These are phyloP conservation scores for Chauna torquata DNA, from an alignment of 2,113 vertebrate genomes.

Conservation along the genomic window DNA sequence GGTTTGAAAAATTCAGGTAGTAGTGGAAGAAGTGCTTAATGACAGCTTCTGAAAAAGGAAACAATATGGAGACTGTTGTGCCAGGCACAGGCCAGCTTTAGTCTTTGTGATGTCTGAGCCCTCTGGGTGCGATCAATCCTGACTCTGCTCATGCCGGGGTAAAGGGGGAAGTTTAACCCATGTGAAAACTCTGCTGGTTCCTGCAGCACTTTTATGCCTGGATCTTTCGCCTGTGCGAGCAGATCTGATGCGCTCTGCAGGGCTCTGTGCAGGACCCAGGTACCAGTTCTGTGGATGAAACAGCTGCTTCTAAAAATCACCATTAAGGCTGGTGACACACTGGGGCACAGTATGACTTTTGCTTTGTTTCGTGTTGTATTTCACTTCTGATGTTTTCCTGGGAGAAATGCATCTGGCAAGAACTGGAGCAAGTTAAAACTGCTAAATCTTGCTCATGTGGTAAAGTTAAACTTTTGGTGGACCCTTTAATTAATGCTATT, in stretches of 20 bases:
- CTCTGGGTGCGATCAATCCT: accelerated
- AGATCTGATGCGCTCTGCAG: neutral
- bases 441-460: neutral
- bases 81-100: neutral
- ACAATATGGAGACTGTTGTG: neutral
- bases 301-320: neutral
- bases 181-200: neutral
- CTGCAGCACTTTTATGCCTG: neutral
- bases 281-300: neutral
- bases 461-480: neutral
- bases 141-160: accelerated
- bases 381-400: neutral
- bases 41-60: neutral
- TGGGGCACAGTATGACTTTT: neutral
- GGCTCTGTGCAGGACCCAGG: accelerated
- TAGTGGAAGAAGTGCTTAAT: neutral
- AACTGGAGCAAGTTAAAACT: neutral
- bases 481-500: neutral
- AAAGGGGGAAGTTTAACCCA: neutral
- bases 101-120: neutral
- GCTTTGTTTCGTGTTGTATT: neutral
- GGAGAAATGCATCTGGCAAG: neutral
- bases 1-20: neutral
- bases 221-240: neutral
- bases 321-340: neutral